A percentile compares a stretch with the other conserved stretches of the same genome.
phyloP scores from a whole-genome alignment of 2,888 invertebrate species.

The Clusia tigrina region DNA sequence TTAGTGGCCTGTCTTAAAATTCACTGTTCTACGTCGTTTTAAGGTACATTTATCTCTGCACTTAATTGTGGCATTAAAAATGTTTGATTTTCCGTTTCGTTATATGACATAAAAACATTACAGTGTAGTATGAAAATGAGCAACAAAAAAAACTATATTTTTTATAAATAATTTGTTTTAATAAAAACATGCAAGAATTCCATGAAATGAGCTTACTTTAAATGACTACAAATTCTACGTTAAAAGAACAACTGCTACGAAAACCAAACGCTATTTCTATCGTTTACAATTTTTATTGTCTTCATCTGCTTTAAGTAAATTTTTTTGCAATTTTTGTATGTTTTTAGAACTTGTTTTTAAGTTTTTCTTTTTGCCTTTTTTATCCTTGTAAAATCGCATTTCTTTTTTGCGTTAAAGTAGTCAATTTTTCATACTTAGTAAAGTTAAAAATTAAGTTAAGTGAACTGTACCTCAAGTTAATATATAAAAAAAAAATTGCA shows the following conservation, averaged over 20 bases:
- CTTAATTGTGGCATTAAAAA: conserved; percentile 30
- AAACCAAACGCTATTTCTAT: not conserved
- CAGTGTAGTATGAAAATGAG: not conserved
- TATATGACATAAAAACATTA: too few species aligned
- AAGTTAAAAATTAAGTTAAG: too few species aligned
- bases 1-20: conserved; percentile 6
- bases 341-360: too few species aligned
- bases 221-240: not conserved
- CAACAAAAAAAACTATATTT: not conserved
- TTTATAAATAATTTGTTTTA: too few species aligned
- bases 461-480: too few species aligned
- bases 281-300: conserved; percentile 22
- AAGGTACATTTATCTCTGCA: conserved; percentile 34
- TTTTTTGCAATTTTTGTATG: too few species aligned
- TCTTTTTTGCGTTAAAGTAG: too few species aligned
- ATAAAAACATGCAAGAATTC: not conserved
- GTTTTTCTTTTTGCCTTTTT: too few species aligned
- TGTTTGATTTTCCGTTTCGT: conserved; percentile 5
- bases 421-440: too few species aligned
- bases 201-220: not conserved
- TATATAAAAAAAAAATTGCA: too few species aligned
- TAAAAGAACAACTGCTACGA: not conserved
- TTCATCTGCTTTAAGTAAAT: too few species aligned
- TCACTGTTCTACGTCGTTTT: not conserved
- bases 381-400: too few species aligned